Conservation (phyloP, 2,888 invertebrate species). For the Geophilus truncorum region DNA sequence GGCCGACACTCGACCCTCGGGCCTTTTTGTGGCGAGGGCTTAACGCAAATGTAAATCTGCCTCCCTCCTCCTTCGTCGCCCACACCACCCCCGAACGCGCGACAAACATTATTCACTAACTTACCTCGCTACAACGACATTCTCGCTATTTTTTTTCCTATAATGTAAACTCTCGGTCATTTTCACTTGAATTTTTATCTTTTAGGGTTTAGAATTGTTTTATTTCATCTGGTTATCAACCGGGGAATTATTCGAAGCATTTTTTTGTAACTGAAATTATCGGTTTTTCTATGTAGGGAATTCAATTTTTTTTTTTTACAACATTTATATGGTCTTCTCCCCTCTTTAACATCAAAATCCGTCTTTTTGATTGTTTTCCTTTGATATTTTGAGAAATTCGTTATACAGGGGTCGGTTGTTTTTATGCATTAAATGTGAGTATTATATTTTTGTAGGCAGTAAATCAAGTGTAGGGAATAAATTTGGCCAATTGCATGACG, state of each 20-base stretch:
- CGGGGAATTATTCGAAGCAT: too few relatives aligned
- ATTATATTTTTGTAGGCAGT: conserved; percentile 21
- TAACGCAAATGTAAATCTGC: conserved; percentile 25
- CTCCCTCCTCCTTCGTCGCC: conserved; percentile 6
- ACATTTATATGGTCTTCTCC: too few relatives aligned
- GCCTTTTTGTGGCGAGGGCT: conserved; percentile 31
- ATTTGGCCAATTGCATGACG: conserved; percentile 17
- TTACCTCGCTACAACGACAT: neutral
- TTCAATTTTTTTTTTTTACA: too few relatives aligned
- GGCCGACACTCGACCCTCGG: conserved; percentile 34
- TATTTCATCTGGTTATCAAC: too few relatives aligned
- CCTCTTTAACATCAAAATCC: too few relatives aligned
- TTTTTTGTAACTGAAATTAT: too few relatives aligned
- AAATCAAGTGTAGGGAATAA: conserved; percentile 1
- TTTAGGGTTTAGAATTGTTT: too few relatives aligned
- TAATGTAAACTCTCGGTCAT: neutral
- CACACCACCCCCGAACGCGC: conserved; percentile 8
- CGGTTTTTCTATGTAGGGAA: too few relatives aligned
- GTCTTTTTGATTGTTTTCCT: neutral
- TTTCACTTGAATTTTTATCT: too few relatives aligned
- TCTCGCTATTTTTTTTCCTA: neutral
- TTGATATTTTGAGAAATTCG: neutral
- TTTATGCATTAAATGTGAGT: conserved; percentile 27
- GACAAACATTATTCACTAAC: conserved; percentile 25
- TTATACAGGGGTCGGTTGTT: neutral